Conservation (phyloP, 2,797 vertebrate species). For the Periophthalmus magnuspinnatus region DNA sequence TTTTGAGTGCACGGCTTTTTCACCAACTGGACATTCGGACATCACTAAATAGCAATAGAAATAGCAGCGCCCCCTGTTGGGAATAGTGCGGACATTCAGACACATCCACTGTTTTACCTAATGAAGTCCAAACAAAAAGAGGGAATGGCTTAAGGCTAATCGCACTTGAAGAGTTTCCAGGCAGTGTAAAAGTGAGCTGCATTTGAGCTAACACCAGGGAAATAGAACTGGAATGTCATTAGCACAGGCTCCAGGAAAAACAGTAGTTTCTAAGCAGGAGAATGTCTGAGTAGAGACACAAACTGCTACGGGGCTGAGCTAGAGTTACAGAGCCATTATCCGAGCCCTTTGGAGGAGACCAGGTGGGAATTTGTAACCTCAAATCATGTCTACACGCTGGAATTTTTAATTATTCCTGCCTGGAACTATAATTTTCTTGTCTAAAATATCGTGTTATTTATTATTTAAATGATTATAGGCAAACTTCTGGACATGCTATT, state of each 20-base stretch:
- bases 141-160: background rate
- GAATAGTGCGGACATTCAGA: too few species aligned
- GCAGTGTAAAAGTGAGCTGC: conserved; percentile 16
- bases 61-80: too few species aligned
- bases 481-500: background rate
- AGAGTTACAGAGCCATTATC: conserved; percentile 47
- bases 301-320: conserved; percentile 35
- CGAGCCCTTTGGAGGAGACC: conserved; percentile 36
- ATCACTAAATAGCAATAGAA: too few species aligned
- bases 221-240: conserved; percentile 38
- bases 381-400: conserved; percentile 33
- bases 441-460: background rate
- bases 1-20: too few species aligned
- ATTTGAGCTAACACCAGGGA: conserved; percentile 35
- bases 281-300: conserved; percentile 30
- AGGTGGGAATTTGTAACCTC: conserved; percentile 27
- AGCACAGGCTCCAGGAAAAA: conserved; percentile 36
- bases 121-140: conserved; percentile 24
- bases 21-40: too few species aligned
- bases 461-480: background rate
- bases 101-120: conserved; percentile 14
- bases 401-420: conserved; percentile 35
- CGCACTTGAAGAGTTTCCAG: conserved; percentile 22
- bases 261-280: conserved; percentile 11
- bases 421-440: background rate